Base-by-base conservation (phyloP, 2,888 invertebrate genomes). In the Clistopyga incitator region DNA sequence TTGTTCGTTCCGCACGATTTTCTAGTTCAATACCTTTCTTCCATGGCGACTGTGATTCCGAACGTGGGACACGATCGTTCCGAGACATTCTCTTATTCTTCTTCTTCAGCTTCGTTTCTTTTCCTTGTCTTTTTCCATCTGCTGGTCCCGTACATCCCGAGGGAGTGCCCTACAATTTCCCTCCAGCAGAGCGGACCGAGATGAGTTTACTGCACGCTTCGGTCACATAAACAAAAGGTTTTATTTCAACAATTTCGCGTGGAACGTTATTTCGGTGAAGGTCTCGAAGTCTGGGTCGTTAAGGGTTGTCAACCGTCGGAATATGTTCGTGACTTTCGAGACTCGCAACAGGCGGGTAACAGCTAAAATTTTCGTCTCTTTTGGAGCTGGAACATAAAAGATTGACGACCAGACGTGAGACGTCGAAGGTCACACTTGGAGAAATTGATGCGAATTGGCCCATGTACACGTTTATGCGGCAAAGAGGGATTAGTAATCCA, bases 201-300 rank as follows among this genome's bases (percentile, higher is more conserved):
- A 50, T 56, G 38, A 47, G 54, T 50, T 64, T 50, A 65, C 71
- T 47, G 25, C n/a, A 50, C 50, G 29, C 67, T 76, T 54, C 18
- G 67, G 50, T 29, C 68, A 59, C 76, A 82, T 82, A 78, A 81
- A 78, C 50, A 38, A 81, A 78, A 67, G 71, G 78, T 71, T 81
- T 81, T 84, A 84, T 78, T 78, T 75, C 71, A 81, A 75, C 75
- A 71, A 81, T 81, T 50, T 78, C 56, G 78, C 59, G 75, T 67
- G 42, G 59, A 70, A 23, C 20, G 68, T 38, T 71, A 67, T 71
- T 54, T 75, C 45, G 71, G 74, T 23, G 65, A 81, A 65, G 47
- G 45, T 65, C 65, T 56, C 23, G 68, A 42, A 15, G 84, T 65
- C 74, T 70, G 70, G 81, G 54, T 56, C 74, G 42, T 74, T 45